Conservation (phyloP, 2,888 invertebrate genomes). For the Cryptosula pallasiana region DNA sequence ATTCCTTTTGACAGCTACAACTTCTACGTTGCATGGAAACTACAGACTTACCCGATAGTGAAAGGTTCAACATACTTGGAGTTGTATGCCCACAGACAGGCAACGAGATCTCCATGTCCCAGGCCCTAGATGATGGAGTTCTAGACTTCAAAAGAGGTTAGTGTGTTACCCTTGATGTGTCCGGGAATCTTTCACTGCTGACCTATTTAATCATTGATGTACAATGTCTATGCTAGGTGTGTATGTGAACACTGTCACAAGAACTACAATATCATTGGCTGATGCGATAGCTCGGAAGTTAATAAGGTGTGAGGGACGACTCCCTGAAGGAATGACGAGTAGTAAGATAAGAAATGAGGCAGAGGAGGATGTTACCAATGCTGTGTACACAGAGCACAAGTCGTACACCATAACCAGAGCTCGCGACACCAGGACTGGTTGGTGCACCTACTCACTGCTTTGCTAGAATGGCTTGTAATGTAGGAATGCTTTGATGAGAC, state of each 20-base stretch:
- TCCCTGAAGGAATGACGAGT: constrained; percentile 19
- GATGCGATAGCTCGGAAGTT: constrained; percentile 8
- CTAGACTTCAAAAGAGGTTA: constrained; percentile 68
- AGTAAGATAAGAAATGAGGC: neutral
- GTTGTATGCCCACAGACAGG: constrained; percentile 44
- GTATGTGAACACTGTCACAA: constrained; percentile 33
- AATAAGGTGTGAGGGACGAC: constrained; percentile 5
- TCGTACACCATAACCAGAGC: constrained; percentile 20
- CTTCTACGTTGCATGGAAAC: constrained; percentile 21
- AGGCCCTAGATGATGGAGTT: constrained; percentile 70
- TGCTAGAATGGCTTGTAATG: too few species aligned
- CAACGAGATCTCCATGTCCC: constrained; percentile 63
- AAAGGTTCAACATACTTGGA: constrained; percentile 32
- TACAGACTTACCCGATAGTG: constrained; percentile 16
- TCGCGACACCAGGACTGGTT: constrained; percentile 9
- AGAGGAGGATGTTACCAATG: constrained; percentile 17
- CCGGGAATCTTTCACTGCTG: neutral
- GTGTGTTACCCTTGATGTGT: constrained; percentile 52
- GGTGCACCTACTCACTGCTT: too few species aligned
- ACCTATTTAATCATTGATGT: too few species aligned
- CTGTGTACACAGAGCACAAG: constrained; percentile 21
- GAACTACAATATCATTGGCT: neutral
- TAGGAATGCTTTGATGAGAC: too few species aligned
- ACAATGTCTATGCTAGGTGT: too few species aligned
- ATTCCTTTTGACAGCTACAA: neutral